Evolutionary conservation across 2,888 invertebrate species (phyloP), one percentile per base, ranked within the genome.

Genomic region (Tinea semifulvella): DNA sequence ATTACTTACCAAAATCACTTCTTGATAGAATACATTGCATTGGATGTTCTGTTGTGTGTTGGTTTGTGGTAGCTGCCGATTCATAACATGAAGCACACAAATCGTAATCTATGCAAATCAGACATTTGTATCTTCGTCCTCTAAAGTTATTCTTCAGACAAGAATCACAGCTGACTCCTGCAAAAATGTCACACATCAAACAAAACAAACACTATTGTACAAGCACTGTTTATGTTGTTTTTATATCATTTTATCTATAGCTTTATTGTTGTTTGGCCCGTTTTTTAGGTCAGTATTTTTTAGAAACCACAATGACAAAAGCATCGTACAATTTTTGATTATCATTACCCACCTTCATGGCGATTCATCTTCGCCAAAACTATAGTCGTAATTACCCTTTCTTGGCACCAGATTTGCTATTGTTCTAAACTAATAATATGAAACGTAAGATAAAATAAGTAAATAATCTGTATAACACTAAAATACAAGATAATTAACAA

Each of bases 131-230:
- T 63, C 98, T 90, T 73, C 95, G 90, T 63, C 98, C 98, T 79
- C 93, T 88, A 79, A 98, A 98, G 83, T 98, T 97, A 72, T 93
- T 94, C 85, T 95, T 96, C 80, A 96, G 87, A 88, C 98, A 98
- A 68, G 96, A 94, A 90, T 98, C 98, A 88, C 98, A 98, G 87
- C 97, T 98, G 70, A 98, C 98, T 85, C 98, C 98, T 96, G 73
- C 57, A 84, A 84, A 61, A 10, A 42, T 64, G 65, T 65, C 66
- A 74, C 65, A 67, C 70, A 61, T 63, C 56, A 62, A 40, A 40
- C 40, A 43, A 38, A 4, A 13, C 13, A 31, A 31, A 13, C 31
- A 31, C 13, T 14, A 31, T 13, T 13, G 5, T 22, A 22, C 8
- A 22, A 22, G 22, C 42, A 27, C 6, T 43, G 10, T 26, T 45